phyloP scores from a whole-genome alignment of 2,797 vertebrate genomes.

The Neopelma chrysocephalum region DNA sequence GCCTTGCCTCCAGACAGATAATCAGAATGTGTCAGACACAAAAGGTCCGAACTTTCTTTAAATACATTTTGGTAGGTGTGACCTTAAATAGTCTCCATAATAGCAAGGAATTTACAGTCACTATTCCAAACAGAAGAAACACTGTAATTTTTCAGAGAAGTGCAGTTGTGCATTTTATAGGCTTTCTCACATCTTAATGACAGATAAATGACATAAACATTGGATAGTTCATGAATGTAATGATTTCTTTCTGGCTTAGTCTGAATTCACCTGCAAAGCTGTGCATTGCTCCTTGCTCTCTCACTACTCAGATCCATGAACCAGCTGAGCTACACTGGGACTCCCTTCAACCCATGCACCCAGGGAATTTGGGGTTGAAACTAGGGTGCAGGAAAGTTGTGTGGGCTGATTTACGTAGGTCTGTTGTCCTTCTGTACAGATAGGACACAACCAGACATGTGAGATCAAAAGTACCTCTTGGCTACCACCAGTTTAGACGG shows the following conservation, averaged over 20 bases:
- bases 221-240: neutral
- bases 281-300: neutral
- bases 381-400: neutral
- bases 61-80: neutral
- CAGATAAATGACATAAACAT: neutral
- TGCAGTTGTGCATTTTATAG: neutral
- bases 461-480: neutral
- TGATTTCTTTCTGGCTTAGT: neutral
- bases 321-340: neutral
- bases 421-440: neutral
- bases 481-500: neutral
- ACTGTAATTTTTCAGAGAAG: neutral
- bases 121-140: conserved; percentile 4
- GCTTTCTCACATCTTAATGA: neutral
- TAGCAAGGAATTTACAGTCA: neutral
- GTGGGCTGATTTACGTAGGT: neutral
- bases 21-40: conserved; percentile 39
- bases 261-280: neutral
- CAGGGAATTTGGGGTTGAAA: neutral
- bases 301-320: neutral
- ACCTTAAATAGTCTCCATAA: conserved; percentile 10
- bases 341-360: neutral
- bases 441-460: neutral
- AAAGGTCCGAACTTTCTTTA: conserved; percentile 41
- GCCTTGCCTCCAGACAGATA: conserved; percentile 58